These are phyloP conservation scores for Lissonota sp. DNA, from an alignment of 2,888 invertebrate genomes.

Conservation along the genomic window DNA sequence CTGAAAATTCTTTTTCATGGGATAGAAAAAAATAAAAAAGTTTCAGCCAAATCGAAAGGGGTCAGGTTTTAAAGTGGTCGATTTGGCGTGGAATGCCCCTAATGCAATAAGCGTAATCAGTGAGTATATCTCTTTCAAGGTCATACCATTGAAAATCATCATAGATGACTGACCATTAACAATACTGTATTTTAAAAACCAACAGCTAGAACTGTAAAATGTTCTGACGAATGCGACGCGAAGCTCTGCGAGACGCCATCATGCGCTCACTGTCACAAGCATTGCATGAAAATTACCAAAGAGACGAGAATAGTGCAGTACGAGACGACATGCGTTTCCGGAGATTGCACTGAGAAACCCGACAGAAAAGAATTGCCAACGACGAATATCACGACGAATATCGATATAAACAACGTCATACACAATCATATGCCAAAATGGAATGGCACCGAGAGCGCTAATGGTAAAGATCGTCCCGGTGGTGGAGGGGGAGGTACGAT, in stretches of 20 bases:
- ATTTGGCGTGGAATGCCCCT: too few species aligned
- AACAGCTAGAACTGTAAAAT: slow-evolving; percentile 58
- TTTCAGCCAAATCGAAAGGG: too few species aligned
- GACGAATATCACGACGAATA: slow-evolving; percentile 76
- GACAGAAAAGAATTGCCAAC: slow-evolving; percentile 21
- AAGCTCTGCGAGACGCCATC: slow-evolving; percentile 69
- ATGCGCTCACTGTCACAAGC: slow-evolving; percentile 74
- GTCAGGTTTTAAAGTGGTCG: too few species aligned
- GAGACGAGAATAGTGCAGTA: slow-evolving; percentile 75
- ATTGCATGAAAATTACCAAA: slow-evolving; percentile 74
- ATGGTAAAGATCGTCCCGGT: slow-evolving; percentile 2
- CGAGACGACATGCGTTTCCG: slow-evolving; percentile 70
- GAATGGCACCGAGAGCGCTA: neutral
- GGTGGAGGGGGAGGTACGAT: neutral
- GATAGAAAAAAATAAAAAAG: too few species aligned
- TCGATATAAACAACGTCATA: slow-evolving; percentile 73
- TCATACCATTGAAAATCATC: too few species aligned
- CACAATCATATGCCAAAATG: slow-evolving; percentile 61
- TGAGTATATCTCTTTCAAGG: too few species aligned
- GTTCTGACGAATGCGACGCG: slow-evolving; percentile 71
- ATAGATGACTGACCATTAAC: too few species aligned
- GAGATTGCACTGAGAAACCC: slow-evolving; percentile 60
- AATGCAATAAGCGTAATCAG: too few species aligned
- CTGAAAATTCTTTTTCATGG: too few species aligned
- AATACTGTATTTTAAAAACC: too few species aligned